Conservation (phyloP, 2,113 vertebrate genomes). For the Nothocercus julius region DNA sequence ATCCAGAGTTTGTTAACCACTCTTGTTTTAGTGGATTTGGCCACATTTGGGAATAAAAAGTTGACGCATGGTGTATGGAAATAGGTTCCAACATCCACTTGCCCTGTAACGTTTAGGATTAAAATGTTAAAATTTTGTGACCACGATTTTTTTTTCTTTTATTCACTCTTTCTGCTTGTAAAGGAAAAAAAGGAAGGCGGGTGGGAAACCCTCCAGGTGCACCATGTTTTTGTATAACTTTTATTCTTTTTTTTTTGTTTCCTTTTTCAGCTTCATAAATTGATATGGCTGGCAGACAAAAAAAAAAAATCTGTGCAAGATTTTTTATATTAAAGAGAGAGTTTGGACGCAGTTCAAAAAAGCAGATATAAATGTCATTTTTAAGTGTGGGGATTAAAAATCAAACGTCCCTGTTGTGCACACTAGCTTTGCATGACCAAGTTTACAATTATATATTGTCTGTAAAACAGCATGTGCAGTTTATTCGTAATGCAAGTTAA, state of each 20-base stretch:
- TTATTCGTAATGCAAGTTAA: conserved; percentile 77
- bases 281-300: conserved; percentile 75
- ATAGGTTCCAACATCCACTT: conserved; percentile 78
- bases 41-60: conserved; percentile 78
- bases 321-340: conserved; percentile 70
- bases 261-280: conserved; percentile 77
- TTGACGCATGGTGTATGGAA: conserved; percentile 77
- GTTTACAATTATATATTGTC: conserved; percentile 83
- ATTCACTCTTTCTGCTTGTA: conserved; percentile 66
- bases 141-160: conserved; percentile 77
- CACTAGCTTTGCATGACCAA: conserved; percentile 84
- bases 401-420: conserved; percentile 68
- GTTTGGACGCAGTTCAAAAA: conserved; percentile 68
- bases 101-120: conserved; percentile 84
- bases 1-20: conserved; percentile 80
- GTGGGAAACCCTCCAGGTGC: conserved; percentile 20
- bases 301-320: conserved; percentile 70
- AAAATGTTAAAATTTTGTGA: conserved; percentile 83
- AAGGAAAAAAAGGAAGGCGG: conserved; percentile 6
- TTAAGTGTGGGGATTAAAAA: conserved; percentile 70
- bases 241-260: conserved; percentile 71
- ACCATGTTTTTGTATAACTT: conserved; percentile 77
- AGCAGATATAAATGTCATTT: conserved; percentile 61
- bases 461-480: conserved; percentile 82
- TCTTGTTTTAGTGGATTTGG: conserved; percentile 79